These are phyloP conservation scores for Hyperopisus bebe DNA, from an alignment of 2,113 vertebrate species.

Conservation along the genomic window DNA sequence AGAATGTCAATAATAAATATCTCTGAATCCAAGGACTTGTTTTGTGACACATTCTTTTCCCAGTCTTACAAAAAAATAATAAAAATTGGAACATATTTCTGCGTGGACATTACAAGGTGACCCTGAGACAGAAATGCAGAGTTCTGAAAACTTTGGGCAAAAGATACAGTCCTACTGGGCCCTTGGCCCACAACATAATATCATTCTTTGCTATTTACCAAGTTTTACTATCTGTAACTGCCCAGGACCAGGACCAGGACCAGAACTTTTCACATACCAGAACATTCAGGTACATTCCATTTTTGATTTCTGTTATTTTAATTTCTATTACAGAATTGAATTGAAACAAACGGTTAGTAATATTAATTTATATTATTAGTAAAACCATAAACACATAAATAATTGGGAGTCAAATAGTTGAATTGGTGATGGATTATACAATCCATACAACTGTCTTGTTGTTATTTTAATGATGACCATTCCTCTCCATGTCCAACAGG, in stretches of 20 bases:
- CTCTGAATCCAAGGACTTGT: neutral
- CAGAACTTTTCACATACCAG: neutral
- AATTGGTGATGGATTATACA: neutral
- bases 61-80: neutral
- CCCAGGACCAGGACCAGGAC: neutral
- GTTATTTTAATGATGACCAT: neutral
- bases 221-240: neutral
- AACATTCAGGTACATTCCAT: neutral
- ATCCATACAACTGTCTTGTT: neutral
- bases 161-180: neutral
- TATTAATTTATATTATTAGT: neutral
- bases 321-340: neutral
- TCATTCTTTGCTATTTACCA: neutral
- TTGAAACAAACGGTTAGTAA: neutral
- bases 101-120: neutral
- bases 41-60: neutral
- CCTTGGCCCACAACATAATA: neutral
- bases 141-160: neutral
- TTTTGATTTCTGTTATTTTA: neutral
- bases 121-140: neutral
- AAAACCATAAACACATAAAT: neutral
- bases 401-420: neutral
- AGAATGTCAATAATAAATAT: neutral
- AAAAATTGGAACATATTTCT: neutral
- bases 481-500: neutral